phyloP scores from a whole-genome alignment of 1,140 invertebrate species.

The Stenopsyche tienmushanensis region DNA sequence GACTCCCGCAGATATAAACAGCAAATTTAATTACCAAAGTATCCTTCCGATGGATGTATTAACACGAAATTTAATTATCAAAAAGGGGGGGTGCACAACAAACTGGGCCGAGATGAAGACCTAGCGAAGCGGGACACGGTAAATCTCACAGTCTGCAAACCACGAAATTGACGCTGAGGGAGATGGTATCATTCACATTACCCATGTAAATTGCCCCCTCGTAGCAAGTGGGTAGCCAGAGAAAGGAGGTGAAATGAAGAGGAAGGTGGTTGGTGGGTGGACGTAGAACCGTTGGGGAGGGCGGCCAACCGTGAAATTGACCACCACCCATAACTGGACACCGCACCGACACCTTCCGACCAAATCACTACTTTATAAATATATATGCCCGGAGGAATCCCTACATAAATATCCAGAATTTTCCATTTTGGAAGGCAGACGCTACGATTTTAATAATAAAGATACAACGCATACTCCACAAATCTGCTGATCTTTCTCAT shows the following conservation, averaged over 20 bases:
- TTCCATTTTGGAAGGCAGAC: too few species aligned
- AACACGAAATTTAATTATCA: neutral
- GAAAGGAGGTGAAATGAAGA: neutral
- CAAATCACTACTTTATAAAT: too few species aligned
- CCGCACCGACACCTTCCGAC: neutral
- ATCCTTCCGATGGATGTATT: neutral
- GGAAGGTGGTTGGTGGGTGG: too few species aligned
- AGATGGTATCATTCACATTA: neutral
- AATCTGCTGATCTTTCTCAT: too few species aligned
- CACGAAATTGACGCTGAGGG: constrained; percentile 4
- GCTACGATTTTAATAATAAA: too few species aligned
- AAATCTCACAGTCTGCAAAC: neutral
- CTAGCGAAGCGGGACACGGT: neutral
- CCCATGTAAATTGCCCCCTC: constrained; percentile 10
- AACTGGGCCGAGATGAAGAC: neutral
- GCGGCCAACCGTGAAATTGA: constrained; percentile 14
- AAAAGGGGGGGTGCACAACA: neutral
- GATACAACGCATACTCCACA: too few species aligned
- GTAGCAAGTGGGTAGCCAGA: constrained; percentile 4
- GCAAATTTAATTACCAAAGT: neutral
- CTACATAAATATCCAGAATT: too few species aligned
- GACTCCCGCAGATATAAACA: too few species aligned
- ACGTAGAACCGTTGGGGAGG: neutral
- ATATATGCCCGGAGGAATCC: too few species aligned
- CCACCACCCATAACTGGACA: neutral